These are phyloP conservation scores for Parnassius mnemosyne DNA, from an alignment of 2,888 invertebrate genomes.

Conservation along the genomic window DNA sequence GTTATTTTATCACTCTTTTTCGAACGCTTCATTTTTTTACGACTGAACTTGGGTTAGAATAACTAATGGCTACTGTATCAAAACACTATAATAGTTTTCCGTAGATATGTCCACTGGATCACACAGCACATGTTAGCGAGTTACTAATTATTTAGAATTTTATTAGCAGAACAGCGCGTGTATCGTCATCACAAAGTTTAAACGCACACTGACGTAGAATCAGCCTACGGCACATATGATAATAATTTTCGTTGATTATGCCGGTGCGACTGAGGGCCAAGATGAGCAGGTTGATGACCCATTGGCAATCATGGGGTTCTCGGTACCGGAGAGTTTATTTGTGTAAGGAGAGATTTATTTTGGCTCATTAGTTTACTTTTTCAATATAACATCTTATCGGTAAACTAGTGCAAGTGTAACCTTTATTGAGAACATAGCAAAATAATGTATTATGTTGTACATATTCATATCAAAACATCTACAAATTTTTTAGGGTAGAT, in stretches of 20 bases:
- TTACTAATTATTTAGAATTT: slow-evolving; percentile 12
- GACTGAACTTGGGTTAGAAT: background rate
- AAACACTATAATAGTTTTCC: background rate
- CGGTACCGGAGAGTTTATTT: slow-evolving; percentile 3
- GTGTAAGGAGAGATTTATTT: slow-evolving; percentile 1
- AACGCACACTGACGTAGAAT: slow-evolving; percentile 23
- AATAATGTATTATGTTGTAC: too few species aligned
- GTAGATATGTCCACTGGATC: slow-evolving; percentile 31
- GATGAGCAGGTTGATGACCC: slow-evolving; percentile 23
- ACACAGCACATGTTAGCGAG: slow-evolving; percentile 33
- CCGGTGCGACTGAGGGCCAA: slow-evolving; percentile 12
- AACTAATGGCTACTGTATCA: background rate
- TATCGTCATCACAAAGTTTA: slow-evolving; percentile 21
- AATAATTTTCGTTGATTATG: slow-evolving; percentile 24
- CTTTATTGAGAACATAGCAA: background rate
- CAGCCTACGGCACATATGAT: slow-evolving; percentile 21
- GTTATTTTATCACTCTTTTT: slow-evolving; percentile 64
- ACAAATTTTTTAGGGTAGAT: too few species aligned
- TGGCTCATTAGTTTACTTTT: slow-evolving; percentile 1
- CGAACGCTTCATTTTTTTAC: slow-evolving; percentile 49
- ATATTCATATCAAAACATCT: too few species aligned
- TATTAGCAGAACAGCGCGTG: slow-evolving; percentile 16
- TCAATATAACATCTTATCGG: background rate
- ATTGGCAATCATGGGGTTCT: slow-evolving; percentile 4
- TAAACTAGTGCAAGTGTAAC: background rate